These are phyloP conservation scores for Falco punctatus DNA, from an alignment of 2,113 vertebrate species.

Conservation along the genomic window DNA sequence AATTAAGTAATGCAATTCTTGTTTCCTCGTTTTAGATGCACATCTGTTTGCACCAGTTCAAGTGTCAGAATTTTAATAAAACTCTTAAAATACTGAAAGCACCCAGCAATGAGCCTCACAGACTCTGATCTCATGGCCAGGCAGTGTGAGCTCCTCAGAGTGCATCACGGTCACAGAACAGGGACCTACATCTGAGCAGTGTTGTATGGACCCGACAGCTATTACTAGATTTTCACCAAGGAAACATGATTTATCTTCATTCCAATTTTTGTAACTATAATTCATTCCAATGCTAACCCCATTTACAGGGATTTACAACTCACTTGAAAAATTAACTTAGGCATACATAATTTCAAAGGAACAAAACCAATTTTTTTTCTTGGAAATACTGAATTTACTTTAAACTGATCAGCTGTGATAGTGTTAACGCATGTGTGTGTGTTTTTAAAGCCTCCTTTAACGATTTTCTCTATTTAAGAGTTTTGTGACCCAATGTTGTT, in stretches of 20 bases:
- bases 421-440: neutral
- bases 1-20: neutral
- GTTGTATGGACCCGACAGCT: neutral
- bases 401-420: neutral
- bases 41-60: neutral
- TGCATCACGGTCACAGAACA: neutral
- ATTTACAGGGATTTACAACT: conserved; percentile 16
- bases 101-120: neutral
- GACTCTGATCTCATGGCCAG: rapidly evolving
- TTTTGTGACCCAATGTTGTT: neutral
- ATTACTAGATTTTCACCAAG: neutral
- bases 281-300: conserved; percentile 7
- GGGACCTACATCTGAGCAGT: neutral
- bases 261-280: neutral
- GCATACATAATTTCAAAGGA: conserved; percentile 2
- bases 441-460: neutral
- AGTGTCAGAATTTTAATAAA: neutral
- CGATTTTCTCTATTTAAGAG: neutral
- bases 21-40: neutral
- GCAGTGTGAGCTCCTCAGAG: neutral
- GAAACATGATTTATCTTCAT: conserved; percentile 35
- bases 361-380: neutral
- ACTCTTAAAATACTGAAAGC: neutral
- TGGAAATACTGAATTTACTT: neutral
- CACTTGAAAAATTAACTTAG: conserved; percentile 20